A percentile compares a stretch with the other conserved stretches of the same genome.
phyloP scores from a whole-genome alignment of 2,888 invertebrate species.

The Autographa gamma region DNA sequence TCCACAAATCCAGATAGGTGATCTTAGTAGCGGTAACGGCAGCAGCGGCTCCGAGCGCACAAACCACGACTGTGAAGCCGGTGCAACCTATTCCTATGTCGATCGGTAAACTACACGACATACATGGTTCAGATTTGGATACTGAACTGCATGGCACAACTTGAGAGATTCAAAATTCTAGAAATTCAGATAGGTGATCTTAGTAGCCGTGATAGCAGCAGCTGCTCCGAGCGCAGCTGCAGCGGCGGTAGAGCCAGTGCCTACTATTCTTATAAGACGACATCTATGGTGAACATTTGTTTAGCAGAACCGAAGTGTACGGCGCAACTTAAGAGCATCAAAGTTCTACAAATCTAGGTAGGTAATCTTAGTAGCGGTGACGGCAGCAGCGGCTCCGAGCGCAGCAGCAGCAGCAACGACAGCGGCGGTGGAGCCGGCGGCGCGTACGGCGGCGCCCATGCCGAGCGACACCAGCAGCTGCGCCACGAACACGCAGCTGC shows the following conservation, averaged over 20 bases:
- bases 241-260: slow-evolving; percentile 94
- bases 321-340: no score
- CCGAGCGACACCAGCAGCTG: slow-evolving; percentile 96
- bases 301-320: no score
- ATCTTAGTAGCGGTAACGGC: slow-evolving; percentile 96
- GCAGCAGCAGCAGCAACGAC: slow-evolving; percentile 96
- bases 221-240: slow-evolving; percentile 95
- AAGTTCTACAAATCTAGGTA: slow-evolving; percentile 93
- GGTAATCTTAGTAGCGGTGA: slow-evolving; percentile 95
- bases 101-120: no score
- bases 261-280: no score
- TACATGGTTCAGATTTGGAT: no score
- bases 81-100: no score
- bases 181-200: slow-evolving; percentile 96
- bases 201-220: slow-evolving; percentile 95
- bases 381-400: slow-evolving; percentile 95
- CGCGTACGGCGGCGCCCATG: slow-evolving; percentile 95
- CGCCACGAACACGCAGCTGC: slow-evolving; percentile 98
- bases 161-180: slow-evolving; percentile 70
- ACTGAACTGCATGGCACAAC: no score
- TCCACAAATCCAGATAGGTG: slow-evolving; percentile 95
- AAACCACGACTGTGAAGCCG: slow-evolving; percentile 95
- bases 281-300: no score
- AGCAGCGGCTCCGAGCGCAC: slow-evolving; percentile 95
- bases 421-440: slow-evolving; percentile 95